Percentiles rank a stretch among this genome's conserved stretches.
Conservation (phyloP, 2,113 vertebrate genomes). For the Corythornis cristatus region DNA sequence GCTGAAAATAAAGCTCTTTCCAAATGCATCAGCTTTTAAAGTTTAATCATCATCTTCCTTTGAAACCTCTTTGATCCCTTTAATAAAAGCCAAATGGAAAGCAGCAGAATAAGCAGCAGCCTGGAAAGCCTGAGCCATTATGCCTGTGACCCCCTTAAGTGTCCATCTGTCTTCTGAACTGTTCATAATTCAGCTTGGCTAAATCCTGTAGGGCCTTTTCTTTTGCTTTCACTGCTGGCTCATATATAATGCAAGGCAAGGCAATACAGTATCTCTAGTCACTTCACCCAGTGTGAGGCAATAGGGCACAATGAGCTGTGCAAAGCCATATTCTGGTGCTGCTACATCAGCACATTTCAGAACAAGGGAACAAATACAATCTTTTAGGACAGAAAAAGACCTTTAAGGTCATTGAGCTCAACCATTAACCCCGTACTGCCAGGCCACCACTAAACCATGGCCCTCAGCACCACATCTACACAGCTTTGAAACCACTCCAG, state of each 20-base stretch:
- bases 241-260: not conserved
- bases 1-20: not conserved
- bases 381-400: not conserved
- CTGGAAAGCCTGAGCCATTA: not conserved
- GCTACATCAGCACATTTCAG: not conserved
- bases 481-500: not conserved
- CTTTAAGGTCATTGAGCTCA: not conserved
- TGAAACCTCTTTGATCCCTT: constrained; percentile 32
- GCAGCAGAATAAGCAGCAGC: not conserved
- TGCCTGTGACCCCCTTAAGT: not conserved
- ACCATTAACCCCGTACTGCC: not conserved
- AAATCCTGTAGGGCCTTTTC: not conserved
- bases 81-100: constrained; percentile 39
- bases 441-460: not conserved
- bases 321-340: not conserved
- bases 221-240: not conserved
- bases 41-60: not conserved
- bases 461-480: not conserved
- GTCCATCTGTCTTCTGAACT: not conserved
- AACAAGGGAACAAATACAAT: not conserved
- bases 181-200: not conserved
- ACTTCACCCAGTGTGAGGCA: not conserved
- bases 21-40: constrained; percentile 10
- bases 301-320: not conserved
- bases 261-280: not conserved